Percentiles rank a stretch among this genome's conserved stretches.
Conservation (phyloP, 2,888 invertebrate species). For the Scelioninae gen. 2 region DNA sequence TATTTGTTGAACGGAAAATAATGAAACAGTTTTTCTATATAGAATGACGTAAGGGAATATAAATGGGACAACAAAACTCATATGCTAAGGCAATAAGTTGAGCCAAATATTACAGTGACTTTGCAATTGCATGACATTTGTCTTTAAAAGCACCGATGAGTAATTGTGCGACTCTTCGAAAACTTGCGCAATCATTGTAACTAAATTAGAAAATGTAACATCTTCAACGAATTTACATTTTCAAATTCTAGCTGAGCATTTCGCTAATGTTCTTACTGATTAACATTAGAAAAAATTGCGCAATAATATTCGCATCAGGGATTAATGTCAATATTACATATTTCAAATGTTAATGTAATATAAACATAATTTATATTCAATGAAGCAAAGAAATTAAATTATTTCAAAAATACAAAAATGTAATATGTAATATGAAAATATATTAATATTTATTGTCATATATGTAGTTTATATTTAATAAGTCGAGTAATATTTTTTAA, state of each 20-base stretch:
- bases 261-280: no score
- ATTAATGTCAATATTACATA: no score
- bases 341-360: no score
- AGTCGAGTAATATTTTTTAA: no score
- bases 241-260: background rate
- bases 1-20: slow-evolving; percentile 22
- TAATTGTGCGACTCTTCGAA: slow-evolving; percentile 29
- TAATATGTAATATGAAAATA: no score
- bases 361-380: no score
- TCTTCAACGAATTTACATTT: slow-evolving; percentile 31
- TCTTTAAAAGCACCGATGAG: slow-evolving; percentile 42
- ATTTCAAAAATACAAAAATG: no score
- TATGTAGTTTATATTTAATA: no score
- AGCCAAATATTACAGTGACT: slow-evolving; percentile 33
- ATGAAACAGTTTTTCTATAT: slow-evolving; percentile 25
- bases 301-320: no score
- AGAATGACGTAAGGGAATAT: slow-evolving; percentile 40
- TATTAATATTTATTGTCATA: no score
- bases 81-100: slow-evolving; percentile 17
- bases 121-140: slow-evolving; percentile 38
- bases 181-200: slow-evolving; percentile 26
- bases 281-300: no score
- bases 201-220: slow-evolving; percentile 11
- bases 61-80: slow-evolving; percentile 25
- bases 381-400: no score